Percentiles rank a stretch among this genome's conserved stretches.
Evolutionary conservation across 2,797 vertebrate genomes (phyloP).

Genomic region (Cirrhinus mrigala): DNA sequence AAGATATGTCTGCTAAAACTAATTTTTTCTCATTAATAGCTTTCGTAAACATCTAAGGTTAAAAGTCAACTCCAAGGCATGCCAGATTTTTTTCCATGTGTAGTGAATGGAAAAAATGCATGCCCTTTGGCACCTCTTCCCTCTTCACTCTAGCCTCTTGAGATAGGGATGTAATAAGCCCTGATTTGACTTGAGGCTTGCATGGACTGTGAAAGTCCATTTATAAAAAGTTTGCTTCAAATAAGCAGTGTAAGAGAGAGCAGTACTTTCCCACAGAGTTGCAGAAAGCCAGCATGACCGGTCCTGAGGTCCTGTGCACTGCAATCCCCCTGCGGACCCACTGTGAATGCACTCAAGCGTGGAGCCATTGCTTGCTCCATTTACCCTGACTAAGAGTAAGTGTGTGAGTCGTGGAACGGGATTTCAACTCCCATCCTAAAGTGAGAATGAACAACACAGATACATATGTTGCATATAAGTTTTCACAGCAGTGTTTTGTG

Average conservation of each 20-base stretch:
- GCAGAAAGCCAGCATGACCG: slow-evolving; percentile 67
- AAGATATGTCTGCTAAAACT: slow-evolving; percentile 38
- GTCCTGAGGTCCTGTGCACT: slow-evolving; percentile 76
- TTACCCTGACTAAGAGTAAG: slow-evolving; percentile 58
- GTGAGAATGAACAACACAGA: not conserved
- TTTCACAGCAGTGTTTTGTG: not conserved
- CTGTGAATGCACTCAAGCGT: slow-evolving; percentile 72
- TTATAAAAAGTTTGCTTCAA: slow-evolving; percentile 79
- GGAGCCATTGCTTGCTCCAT: slow-evolving; percentile 68
- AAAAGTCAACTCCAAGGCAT: slow-evolving; percentile 64
- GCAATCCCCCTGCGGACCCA: slow-evolving; percentile 71
- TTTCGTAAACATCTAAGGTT: slow-evolving; percentile 70
- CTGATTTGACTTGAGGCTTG: slow-evolving; percentile 72
- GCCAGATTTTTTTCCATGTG: slow-evolving; percentile 59
- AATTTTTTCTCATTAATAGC: slow-evolving; percentile 59
- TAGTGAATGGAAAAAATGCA: slow-evolving; percentile 80
- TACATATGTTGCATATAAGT: not conserved
- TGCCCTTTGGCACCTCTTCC: slow-evolving; percentile 72
- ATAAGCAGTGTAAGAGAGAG: slow-evolving; percentile 76
- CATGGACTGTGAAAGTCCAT: slow-evolving; percentile 77
- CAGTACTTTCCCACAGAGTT: slow-evolving; percentile 83
- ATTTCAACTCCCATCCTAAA: not conserved
- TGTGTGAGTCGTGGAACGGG: slow-evolving; percentile 64
- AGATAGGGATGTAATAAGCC: slow-evolving; percentile 75
- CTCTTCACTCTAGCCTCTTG: slow-evolving; percentile 74